phyloP scores from a whole-genome alignment of 2,113 vertebrate species.

The Fulmarus glacialis region DNA sequence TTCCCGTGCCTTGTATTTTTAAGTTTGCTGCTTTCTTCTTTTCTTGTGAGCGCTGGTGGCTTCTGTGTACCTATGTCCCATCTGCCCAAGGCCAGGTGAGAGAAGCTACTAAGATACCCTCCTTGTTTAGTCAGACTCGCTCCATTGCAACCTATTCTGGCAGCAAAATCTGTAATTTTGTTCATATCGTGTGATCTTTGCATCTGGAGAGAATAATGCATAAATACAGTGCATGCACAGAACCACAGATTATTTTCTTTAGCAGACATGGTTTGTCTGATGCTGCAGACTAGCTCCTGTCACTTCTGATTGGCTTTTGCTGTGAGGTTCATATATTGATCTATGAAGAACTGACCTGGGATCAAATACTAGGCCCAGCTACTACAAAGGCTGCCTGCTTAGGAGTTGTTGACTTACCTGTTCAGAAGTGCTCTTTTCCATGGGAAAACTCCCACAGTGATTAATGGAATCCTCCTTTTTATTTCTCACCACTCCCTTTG shows the following conservation, averaged over 20 bases:
- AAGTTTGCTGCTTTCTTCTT: neutral
- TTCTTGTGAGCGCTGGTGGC: neutral
- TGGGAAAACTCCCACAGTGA: neutral
- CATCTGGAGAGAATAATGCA: neutral
- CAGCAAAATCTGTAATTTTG: neutral
- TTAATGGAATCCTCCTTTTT: neutral
- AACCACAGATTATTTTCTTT: neutral
- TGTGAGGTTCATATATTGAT: neutral
- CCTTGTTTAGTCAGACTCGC: neutral
- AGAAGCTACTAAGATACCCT: neutral
- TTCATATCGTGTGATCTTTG: neutral
- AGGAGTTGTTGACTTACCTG: neutral
- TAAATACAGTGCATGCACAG: neutral
- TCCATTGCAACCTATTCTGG: neutral
- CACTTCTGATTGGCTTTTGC: neutral
- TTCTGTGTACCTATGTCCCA: neutral
- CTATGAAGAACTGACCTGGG: neutral
- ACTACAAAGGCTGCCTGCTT: neutral
- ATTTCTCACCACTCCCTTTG: neutral
- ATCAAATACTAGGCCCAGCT: neutral
- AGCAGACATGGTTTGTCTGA: neutral
- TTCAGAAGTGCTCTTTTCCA: neutral
- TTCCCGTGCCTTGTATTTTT: too few relatives aligned
- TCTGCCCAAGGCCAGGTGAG: neutral
- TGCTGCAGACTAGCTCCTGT: neutral